Percentiles rank a stretch among this genome's conserved stretches.
phyloP scores from a whole-genome alignment of 23 tunicate genomes.

The Pegea sp. region DNA sequence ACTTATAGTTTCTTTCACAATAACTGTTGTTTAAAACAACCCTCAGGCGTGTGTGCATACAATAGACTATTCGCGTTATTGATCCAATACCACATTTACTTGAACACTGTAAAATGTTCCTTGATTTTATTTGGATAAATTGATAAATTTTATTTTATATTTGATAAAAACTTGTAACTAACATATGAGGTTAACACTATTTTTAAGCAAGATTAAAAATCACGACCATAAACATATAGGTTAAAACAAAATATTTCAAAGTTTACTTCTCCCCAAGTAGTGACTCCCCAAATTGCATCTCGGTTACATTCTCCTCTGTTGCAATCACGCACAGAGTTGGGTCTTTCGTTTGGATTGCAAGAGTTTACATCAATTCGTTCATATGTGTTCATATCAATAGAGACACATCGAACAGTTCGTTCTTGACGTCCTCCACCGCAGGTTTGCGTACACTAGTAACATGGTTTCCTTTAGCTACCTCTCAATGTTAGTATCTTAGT shows the following conservation, averaged over 20 bases:
- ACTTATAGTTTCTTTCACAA: conserved; percentile 26
- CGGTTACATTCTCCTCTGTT: conserved; percentile 43
- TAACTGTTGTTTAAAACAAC: conserved; percentile 12
- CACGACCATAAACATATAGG: no score
- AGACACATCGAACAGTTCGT: conserved; percentile 37
- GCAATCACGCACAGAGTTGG: conserved; percentile 39
- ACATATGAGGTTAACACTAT: no score
- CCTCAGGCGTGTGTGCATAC: conserved; percentile 29
- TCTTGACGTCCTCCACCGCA: conserved; percentile 69
- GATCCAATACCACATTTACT: conserved; percentile 47
- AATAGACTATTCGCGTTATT: conserved; percentile 43
- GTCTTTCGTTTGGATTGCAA: conserved; percentile 19
- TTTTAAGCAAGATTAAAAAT: no score
- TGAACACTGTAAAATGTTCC: conserved; percentile 75
- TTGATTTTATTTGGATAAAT: no score
- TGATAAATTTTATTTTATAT: no score
- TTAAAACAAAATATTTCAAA: not conserved
- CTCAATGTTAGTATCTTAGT: not conserved
- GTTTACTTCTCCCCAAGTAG: conserved; percentile 62
- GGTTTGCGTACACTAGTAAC: conserved; percentile 40
- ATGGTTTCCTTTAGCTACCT: not conserved
- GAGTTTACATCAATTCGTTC: conserved; percentile 7
- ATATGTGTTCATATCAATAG: conserved; percentile 30
- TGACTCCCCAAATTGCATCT: conserved; percentile 37
- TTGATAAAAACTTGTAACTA: no score